Evolutionary conservation across 2,797 vertebrate species (phyloP).

Genomic region (Arctocebus calabarensis): DNA sequence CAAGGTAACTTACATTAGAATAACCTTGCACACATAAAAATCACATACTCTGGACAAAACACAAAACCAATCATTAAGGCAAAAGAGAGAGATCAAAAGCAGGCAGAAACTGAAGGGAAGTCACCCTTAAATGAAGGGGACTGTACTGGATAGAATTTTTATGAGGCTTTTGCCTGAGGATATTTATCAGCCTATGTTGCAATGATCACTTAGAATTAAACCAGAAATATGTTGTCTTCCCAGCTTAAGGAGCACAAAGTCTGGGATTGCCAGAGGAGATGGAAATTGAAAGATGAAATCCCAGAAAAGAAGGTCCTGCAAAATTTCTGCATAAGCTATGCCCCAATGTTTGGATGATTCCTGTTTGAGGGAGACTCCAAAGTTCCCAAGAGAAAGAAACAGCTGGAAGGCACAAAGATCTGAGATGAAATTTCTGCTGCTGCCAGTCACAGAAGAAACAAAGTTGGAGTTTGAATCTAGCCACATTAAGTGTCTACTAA

Average conservation of each 20-base stretch:
- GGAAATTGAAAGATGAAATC: not conserved
- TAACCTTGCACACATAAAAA: not conserved
- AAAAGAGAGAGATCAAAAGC: constrained; percentile 5
- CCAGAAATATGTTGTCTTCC: not conserved
- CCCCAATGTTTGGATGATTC: not conserved
- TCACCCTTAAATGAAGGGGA: constrained; percentile 18
- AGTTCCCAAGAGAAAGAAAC: constrained; percentile 13
- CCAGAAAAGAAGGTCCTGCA: not conserved
- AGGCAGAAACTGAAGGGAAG: not conserved
- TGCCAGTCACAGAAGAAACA: not conserved
- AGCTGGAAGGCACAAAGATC: constrained; percentile 25
- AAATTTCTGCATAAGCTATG: not conserved
- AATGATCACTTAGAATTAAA: not conserved
- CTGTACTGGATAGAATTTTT: not conserved
- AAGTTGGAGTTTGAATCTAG: not conserved
- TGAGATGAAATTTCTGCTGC: not conserved
- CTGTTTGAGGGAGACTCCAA: not conserved
- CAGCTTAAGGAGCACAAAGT: not conserved
- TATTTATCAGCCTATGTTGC: not conserved
- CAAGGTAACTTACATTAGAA: not conserved
- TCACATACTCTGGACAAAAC: not conserved
- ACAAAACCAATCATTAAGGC: not conserved
- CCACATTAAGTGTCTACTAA: not conserved
- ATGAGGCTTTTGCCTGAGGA: not conserved
- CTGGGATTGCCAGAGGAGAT: not conserved